Conservation (phyloP, 2,797 vertebrate genomes). For the Odontamblyopus lacepedii region DNA sequence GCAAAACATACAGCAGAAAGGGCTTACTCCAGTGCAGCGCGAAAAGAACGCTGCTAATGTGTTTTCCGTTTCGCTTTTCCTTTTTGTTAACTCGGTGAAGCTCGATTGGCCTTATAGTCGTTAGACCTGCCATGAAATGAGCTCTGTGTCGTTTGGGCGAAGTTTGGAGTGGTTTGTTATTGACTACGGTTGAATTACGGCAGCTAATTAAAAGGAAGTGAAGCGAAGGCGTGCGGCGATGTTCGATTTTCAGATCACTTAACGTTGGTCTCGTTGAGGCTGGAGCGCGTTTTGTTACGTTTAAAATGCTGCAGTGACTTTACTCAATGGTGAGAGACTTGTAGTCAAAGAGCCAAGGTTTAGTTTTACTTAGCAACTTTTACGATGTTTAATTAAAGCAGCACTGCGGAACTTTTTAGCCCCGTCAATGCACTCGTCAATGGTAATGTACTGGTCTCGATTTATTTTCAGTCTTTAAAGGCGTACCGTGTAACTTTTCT, state of each 20-base stretch:
- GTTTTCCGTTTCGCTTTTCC: slow-evolving; percentile 17
- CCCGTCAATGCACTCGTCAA: background rate
- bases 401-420: background rate
- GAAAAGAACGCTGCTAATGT: slow-evolving; percentile 66
- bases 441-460: background rate
- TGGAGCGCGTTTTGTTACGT: background rate
- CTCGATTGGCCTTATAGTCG: slow-evolving; percentile 7
- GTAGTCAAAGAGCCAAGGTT: slow-evolving; percentile 1
- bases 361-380: background rate
- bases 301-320: slow-evolving; percentile 1
- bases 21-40: slow-evolving; percentile 77
- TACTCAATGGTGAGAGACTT: background rate
- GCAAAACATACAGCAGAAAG: slow-evolving; percentile 71
- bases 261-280: background rate
- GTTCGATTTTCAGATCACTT: background rate
- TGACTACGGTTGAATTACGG: background rate
- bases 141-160: background rate
- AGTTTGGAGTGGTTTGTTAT: background rate
- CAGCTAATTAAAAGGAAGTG: slow-evolving; percentile 32
- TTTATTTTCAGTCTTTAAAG: slow-evolving; percentile 9
- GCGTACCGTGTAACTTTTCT: background rate
- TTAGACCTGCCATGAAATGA: slow-evolving; percentile 9
- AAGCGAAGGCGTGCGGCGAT: background rate
- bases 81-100: background rate
- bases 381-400: background rate